A percentile compares a stretch with the other conserved stretches of the same genome.
Evolutionary conservation across 2,888 invertebrate species (phyloP).

Genomic region (Argyresthia goedartella): DNA sequence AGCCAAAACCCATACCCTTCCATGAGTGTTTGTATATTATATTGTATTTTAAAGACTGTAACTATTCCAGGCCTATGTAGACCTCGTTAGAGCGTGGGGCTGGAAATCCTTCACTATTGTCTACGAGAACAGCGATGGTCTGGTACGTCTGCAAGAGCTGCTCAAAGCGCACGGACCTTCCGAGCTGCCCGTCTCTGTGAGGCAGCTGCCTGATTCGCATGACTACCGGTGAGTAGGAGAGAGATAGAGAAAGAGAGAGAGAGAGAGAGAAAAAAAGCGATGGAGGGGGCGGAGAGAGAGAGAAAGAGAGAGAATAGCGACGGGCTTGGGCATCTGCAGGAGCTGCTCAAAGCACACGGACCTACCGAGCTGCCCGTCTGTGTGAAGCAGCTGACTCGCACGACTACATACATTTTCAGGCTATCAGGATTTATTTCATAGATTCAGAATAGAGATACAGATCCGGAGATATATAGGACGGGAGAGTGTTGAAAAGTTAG

Average conservation of each 20-base stretch:
- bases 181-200: conserved; percentile 85
- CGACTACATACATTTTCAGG: too few relatives aligned
- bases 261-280: too few relatives aligned
- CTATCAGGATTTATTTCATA: too few relatives aligned
- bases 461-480: too few relatives aligned
- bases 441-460: too few relatives aligned
- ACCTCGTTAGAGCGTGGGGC: conserved; percentile 89
- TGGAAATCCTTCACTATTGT: conserved; percentile 98
- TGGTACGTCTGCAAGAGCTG: conserved; percentile 88
- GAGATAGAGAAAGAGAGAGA: too few relatives aligned
- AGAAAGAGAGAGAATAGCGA: conserved; percentile 98
- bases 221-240: conserved; percentile 79
- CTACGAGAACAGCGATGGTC: conserved; percentile 95
- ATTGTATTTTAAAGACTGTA: too few relatives aligned
- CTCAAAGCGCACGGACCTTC: conserved; percentile 90
- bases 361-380: conserved; percentile 87
- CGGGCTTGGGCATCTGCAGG: conserved; percentile 88
- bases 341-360: conserved; percentile 88
- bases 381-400: conserved; percentile 86
- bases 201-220: conserved; percentile 85
- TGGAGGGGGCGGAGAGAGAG: too few relatives aligned
- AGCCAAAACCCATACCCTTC: too few relatives aligned
- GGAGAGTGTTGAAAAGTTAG: too few relatives aligned
- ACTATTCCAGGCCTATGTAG: conserved; percentile 84
- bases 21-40: too few relatives aligned